These are phyloP conservation scores for Asbolus verrucosus DNA, from an alignment of 1,140 invertebrate genomes.

Conservation along the genomic window DNA sequence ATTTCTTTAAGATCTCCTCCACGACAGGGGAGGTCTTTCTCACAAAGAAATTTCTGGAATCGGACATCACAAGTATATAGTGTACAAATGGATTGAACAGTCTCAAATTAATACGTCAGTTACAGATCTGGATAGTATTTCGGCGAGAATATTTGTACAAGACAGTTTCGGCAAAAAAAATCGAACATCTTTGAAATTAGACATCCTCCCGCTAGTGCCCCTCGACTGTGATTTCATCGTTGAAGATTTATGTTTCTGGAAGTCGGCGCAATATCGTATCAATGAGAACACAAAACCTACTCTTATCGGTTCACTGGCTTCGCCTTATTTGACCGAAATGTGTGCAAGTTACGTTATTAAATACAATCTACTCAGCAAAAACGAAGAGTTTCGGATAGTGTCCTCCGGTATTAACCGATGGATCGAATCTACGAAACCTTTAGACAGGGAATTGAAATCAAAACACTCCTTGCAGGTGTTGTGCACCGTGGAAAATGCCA, in stretches of 20 bases:
- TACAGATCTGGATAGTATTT: conserved; percentile 48
- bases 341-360: conserved; percentile 54
- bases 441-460: conserved; percentile 44
- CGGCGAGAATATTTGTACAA: conserved; percentile 45
- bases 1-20: neutral
- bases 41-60: conserved; percentile 23
- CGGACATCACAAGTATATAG: conserved; percentile 21
- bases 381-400: conserved; percentile 10
- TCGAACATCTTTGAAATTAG: conserved; percentile 51
- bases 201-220: conserved; percentile 42
- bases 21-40: conserved; percentile 19
- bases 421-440: conserved; percentile 15
- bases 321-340: conserved; percentile 53
- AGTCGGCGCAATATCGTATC: conserved; percentile 52
- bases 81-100: neutral
- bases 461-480: conserved; percentile 36
- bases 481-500: conserved; percentile 43
- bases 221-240: conserved; percentile 55
- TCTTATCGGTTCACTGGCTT: conserved; percentile 54
- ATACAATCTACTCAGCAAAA: conserved; percentile 47
- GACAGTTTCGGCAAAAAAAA: conserved; percentile 48
- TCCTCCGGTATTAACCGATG: neutral
- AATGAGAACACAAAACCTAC: conserved; percentile 51
- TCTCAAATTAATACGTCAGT: conserved; percentile 33
- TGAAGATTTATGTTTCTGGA: conserved; percentile 59